Evolutionary conservation across 2,797 vertebrate species (phyloP), one percentile per base, ranked within the genome.

Genomic region (Apogon talboti): DNA sequence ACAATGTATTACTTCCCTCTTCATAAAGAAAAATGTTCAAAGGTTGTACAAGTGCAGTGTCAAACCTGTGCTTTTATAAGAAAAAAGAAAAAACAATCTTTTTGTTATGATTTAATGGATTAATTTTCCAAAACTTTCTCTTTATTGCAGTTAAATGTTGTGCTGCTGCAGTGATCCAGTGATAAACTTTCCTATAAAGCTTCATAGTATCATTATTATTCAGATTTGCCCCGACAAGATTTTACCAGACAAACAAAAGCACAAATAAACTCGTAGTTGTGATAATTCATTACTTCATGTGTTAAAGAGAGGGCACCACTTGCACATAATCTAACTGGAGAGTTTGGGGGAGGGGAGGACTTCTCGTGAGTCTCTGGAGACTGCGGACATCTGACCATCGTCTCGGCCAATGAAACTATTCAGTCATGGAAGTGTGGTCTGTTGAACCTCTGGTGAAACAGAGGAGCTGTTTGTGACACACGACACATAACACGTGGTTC

Each of bases 271-370:
- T 35, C 60, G 15, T 18, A 38, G 5, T 46, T 19, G 1, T 1
- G 49, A 60, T 60, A 71, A 60, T 7, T 44, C 53, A 66, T 75
- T 87, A 77, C 81, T 80, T 51, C 38, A 15, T 44, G 40, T 30
- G 46, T 37, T 61, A 57, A 68, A 62, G 61, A 51, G 53, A 10
- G 67, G 66, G 58, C 62, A 45, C 62, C 65, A 63, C 75, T 11
- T 19, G 41, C 61, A 51, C 71, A 79, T 66, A 61, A 65, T 78
- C 54, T 54, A 42, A 71, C 56, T 52, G 30, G 77, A 69, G 21
- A 4, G 11, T 1, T 45, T 0, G 82, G 41, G 82, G 78, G 37
- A 58, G 46, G 74, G 73, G 41, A 19, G 48, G 15, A 35, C 40
- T 7, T 47, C 55, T 57, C 75, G 53, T 52, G 52, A 72, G 62